These are phyloP conservation scores for Falco peregrinus DNA, from an alignment of 2,797 vertebrate species.

Conservation along the genomic window DNA sequence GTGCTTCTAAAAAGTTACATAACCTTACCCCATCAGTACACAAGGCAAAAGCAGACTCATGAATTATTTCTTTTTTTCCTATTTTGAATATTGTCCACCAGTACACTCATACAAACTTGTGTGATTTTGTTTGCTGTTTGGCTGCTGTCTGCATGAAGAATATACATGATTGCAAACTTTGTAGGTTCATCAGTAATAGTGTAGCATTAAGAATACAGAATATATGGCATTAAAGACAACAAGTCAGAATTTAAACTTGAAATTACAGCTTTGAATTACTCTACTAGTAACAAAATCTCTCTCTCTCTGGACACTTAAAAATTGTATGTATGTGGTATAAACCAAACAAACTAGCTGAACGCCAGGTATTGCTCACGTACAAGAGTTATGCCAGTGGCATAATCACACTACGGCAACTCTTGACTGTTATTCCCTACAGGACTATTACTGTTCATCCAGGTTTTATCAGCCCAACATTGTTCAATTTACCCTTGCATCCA, in stretches of 20 bases:
- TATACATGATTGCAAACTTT: not conserved
- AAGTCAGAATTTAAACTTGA: not conserved
- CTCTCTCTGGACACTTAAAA: not conserved
- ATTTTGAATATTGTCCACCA: not conserved
- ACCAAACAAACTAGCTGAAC: not conserved
- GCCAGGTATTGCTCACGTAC: not conserved
- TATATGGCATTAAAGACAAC: not conserved
- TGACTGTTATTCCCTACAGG: not conserved
- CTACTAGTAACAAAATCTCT: not conserved
- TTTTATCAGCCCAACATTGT: not conserved
- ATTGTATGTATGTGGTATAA: not conserved
- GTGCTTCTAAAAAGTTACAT: not conserved
- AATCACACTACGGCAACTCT: not conserved
- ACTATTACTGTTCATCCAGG: not conserved
- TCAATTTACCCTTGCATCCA: not conserved
- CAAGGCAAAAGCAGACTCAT: not conserved
- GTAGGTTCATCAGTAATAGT: not conserved
- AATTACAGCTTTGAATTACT: not conserved
- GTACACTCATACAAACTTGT: not conserved
- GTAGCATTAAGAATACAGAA: not conserved
- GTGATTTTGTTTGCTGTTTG: not conserved
- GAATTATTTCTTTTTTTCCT: not conserved
- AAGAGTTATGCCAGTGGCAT: not conserved
- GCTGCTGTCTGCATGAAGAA: not conserved
- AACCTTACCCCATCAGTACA: not conserved